Percentiles rank a stretch among this genome's conserved stretches.
Conservation (phyloP, 2,797 vertebrate species). For the Glossophaga mutica region DNA sequence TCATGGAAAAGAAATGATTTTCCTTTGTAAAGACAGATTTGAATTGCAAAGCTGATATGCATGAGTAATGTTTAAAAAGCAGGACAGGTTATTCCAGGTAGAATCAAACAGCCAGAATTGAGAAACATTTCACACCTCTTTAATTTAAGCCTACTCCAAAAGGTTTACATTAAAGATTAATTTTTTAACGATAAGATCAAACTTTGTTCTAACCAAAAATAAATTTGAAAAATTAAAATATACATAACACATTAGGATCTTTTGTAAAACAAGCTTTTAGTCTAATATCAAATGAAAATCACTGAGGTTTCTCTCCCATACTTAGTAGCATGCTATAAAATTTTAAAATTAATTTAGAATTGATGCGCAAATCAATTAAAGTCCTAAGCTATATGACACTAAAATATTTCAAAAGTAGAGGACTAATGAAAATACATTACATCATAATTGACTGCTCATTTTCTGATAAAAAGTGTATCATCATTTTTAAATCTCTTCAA, state of each 20-base stretch:
- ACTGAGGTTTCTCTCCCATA: neutral
- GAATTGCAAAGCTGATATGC: neutral
- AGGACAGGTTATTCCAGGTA: neutral
- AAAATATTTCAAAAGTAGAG: neutral
- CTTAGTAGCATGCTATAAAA: neutral
- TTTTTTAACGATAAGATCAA: neutral
- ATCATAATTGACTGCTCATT: neutral
- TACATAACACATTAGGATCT: neutral
- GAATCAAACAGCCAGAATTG: neutral
- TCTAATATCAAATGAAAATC: neutral
- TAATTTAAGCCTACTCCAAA: neutral
- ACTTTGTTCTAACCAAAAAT: neutral
- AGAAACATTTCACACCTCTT: neutral
- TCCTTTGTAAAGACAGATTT: neutral
- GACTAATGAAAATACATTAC: neutral
- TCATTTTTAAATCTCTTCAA: neutral
- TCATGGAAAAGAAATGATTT: neutral
- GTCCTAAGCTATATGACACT: neutral
- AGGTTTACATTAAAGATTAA: neutral
- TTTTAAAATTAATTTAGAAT: neutral
- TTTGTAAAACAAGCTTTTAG: neutral
- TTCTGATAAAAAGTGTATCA: neutral
- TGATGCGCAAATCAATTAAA: neutral
- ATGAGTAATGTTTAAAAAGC: neutral
- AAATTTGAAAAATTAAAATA: neutral